These are phyloP conservation scores for Rhyacophila brunnea DNA, from an alignment of 1,140 invertebrate genomes.

Conservation along the genomic window DNA sequence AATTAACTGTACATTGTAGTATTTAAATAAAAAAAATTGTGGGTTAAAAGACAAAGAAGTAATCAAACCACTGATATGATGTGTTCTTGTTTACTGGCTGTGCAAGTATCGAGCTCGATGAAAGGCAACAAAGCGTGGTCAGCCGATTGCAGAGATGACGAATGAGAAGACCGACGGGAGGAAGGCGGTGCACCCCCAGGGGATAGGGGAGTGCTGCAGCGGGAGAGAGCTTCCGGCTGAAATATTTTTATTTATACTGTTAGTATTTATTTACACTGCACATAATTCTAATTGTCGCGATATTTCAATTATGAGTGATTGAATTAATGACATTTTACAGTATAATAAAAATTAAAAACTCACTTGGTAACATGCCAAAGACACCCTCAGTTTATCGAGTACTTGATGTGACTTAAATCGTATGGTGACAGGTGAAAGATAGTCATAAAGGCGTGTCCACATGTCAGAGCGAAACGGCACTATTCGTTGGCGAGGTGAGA, in stretches of 20 bases:
- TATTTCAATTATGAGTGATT: too few relatives aligned
- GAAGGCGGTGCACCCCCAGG: conserved; percentile 50
- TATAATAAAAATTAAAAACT: too few relatives aligned
- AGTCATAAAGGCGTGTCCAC: conserved; percentile 79
- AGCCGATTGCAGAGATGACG: conserved; percentile 19
- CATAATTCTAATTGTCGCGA: too few relatives aligned
- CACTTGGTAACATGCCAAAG: conserved; percentile 76
- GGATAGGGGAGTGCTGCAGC: conserved; percentile 79
- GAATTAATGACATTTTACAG: too few relatives aligned
- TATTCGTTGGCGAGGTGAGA: conserved; percentile 77
- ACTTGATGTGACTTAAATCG: conserved; percentile 69
- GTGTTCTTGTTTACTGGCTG: conserved; percentile 83
- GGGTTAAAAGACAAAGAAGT: background rate
- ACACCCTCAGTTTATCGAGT: conserved; percentile 72
- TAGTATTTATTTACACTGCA: too few relatives aligned
- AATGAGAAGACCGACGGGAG: conserved; percentile 36
- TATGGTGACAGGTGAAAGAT: conserved; percentile 54
- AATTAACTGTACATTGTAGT: too few relatives aligned
- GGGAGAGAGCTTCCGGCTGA: conserved; percentile 78
- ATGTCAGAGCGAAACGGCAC: conserved; percentile 76
- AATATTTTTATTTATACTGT: too few relatives aligned
- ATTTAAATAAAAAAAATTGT: too few relatives aligned
- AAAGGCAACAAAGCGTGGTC: conserved; percentile 67
- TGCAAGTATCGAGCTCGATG: conserved; percentile 79
- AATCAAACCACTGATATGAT: conserved; percentile 71